Evolutionary conservation across 1,140 invertebrate species (phyloP).

Genomic region (Hyles euphorbiae): DNA sequence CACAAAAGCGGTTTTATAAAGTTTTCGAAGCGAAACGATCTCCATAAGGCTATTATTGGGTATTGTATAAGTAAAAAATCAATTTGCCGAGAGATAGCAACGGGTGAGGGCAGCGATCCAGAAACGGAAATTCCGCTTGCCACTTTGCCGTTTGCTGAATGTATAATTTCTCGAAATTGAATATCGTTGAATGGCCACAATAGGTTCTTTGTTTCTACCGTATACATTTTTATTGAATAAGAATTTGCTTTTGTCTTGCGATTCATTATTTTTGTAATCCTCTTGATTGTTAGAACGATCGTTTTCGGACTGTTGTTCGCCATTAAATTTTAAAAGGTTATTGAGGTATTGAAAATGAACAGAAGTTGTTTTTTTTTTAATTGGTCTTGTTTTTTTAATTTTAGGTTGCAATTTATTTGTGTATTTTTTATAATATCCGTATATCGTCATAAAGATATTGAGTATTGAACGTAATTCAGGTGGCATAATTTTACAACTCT

Average conservation of each 20-base stretch:
- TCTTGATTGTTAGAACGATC: background rate
- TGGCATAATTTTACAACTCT: too few relatives aligned
- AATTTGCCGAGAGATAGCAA: conserved; percentile 2
- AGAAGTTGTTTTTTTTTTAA: too few relatives aligned
- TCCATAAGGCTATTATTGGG: conserved; percentile 3
- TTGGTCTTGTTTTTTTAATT: too few relatives aligned
- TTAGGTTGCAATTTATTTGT: too few relatives aligned
- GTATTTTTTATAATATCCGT: too few relatives aligned
- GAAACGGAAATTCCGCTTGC: conserved; percentile 2
- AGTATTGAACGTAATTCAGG: too few relatives aligned
- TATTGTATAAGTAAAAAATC: conserved; percentile 2
- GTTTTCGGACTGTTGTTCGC: too few relatives aligned
- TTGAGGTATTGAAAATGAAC: too few relatives aligned
- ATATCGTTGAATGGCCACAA: conserved; percentile 1
- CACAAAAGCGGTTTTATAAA: conserved; percentile 3
- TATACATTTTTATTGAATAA: background rate
- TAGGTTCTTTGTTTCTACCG: background rate
- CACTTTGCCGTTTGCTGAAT: conserved; percentile 5
- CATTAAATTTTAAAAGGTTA: too few relatives aligned
- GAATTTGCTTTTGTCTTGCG: background rate
- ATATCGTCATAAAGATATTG: too few relatives aligned
- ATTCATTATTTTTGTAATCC: background rate
- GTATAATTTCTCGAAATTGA: conserved; percentile 8
- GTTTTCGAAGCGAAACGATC: conserved; percentile 3
- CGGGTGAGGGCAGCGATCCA: background rate